Evolutionary conservation across 1,140 invertebrate species (phyloP).

Genomic region (Drosophila gunungcola): DNA sequence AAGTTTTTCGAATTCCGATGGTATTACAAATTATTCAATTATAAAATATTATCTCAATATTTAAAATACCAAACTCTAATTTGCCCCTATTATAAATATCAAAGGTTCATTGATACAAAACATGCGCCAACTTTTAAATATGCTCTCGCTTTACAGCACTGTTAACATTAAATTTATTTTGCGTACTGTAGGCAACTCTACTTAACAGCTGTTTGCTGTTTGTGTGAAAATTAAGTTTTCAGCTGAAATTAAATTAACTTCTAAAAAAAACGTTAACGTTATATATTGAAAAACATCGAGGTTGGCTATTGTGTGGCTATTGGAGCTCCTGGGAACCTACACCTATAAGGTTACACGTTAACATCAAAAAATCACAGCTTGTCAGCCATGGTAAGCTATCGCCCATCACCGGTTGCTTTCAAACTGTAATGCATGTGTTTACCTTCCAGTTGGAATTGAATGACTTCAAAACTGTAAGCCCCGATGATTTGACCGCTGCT

Average conservation of each 20-base stretch:
- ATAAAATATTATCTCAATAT: background rate
- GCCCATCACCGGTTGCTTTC: background rate
- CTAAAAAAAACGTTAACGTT: no score
- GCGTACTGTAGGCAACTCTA: background rate
- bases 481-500: slow-evolving; percentile 31
- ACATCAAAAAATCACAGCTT: background rate
- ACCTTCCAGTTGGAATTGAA: slow-evolving; percentile 28
- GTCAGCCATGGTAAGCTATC: slow-evolving; percentile 40
- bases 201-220: slow-evolving; percentile 5
- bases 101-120: background rate
- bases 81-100: no score
- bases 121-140: background rate
- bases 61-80: no score
- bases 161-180: background rate
- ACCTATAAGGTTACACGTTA: no score
- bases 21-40: background rate
- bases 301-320: no score
- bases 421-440: background rate
- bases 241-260: no score
- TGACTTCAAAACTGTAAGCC: slow-evolving; percentile 26
- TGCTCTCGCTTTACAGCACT: background rate
- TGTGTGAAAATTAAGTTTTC: background rate
- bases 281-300: no score
- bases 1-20: background rate
- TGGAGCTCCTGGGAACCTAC: no score